phyloP scores from a whole-genome alignment of 2,888 invertebrate genomes.

The Eupithecia centaureata region DNA sequence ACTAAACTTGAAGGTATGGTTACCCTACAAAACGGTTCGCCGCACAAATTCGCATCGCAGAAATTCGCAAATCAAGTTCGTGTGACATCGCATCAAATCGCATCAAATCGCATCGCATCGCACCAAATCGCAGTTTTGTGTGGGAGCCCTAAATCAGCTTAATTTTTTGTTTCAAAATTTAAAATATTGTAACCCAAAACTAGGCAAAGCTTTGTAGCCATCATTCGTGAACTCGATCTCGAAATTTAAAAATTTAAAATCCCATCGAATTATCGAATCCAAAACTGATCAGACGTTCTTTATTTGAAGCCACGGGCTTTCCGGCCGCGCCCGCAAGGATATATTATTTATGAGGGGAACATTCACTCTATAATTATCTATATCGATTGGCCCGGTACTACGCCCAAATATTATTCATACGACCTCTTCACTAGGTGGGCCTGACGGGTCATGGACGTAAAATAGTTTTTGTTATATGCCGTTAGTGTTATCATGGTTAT shows the following conservation, averaged over 20 bases:
- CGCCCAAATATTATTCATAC: constrained; percentile 81
- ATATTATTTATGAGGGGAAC: constrained; percentile 82
- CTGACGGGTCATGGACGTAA: constrained; percentile 26
- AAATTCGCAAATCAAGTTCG: no score
- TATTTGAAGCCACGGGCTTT: constrained; percentile 73
- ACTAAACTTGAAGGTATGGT: no score
- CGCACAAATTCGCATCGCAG: no score
- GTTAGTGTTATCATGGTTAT: constrained; percentile 9
- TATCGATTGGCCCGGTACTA: constrained; percentile 75
- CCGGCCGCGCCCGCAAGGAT: constrained; percentile 78
- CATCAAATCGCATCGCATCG: no score
- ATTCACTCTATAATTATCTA: constrained; percentile 79
- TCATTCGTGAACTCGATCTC: neutral
- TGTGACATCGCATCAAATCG: no score
- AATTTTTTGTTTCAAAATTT: neutral
- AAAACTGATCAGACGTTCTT: constrained; percentile 38
- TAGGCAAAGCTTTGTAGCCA: neutral
- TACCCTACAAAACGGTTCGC: no score
- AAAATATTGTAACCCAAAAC: neutral
- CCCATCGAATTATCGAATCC: constrained; percentile 33
- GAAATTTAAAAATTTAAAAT: constrained; percentile 7
- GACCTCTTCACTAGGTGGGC: constrained; percentile 71
- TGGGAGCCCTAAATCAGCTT: no score
- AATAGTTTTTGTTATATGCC: constrained; percentile 25
- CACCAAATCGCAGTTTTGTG: no score